These are phyloP conservation scores for Falco concolor DNA, from an alignment of 2,797 vertebrate species.

Conservation along the genomic window DNA sequence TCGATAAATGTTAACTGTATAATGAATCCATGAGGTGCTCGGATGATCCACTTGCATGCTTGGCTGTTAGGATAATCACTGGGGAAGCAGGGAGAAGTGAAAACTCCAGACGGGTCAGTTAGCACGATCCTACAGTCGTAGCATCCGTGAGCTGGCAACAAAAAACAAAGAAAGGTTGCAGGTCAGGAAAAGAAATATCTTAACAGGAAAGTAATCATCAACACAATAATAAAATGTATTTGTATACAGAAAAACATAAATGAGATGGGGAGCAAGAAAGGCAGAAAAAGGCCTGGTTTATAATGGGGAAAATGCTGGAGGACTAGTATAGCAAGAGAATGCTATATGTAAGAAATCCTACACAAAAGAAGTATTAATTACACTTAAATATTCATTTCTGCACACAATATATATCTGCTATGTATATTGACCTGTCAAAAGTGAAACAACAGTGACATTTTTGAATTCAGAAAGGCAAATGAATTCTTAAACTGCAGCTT, in stretches of 20 bases:
- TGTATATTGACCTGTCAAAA: neutral
- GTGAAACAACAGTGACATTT: neutral
- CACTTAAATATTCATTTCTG: neutral
- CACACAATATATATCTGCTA: neutral
- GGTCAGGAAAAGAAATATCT: neutral
- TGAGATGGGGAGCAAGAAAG: neutral
- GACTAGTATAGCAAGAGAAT: neutral
- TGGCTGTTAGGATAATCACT: constrained; percentile 85
- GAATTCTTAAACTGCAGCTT: neutral
- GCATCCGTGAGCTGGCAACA: constrained; percentile 80
- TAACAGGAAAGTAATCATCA: neutral
- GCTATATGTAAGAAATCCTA: neutral
- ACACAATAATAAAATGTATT: neutral
- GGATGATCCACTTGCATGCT: constrained; percentile 85
- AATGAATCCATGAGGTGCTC: constrained; percentile 88
- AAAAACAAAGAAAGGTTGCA: constrained; percentile 41
- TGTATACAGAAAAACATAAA: neutral
- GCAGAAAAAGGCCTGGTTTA: neutral
- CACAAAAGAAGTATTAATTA: neutral
- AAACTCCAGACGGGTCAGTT: constrained; percentile 78
- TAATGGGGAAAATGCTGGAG: neutral
- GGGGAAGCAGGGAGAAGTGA: constrained; percentile 92
- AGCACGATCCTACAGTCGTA: constrained; percentile 81
- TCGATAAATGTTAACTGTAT: constrained; percentile 91
- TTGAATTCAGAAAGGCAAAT: neutral